A percentile compares a stretch with the other conserved stretches of the same genome.
phyloP scores from a whole-genome alignment of 2,113 vertebrate species.

The Peromyscus maniculatus region DNA sequence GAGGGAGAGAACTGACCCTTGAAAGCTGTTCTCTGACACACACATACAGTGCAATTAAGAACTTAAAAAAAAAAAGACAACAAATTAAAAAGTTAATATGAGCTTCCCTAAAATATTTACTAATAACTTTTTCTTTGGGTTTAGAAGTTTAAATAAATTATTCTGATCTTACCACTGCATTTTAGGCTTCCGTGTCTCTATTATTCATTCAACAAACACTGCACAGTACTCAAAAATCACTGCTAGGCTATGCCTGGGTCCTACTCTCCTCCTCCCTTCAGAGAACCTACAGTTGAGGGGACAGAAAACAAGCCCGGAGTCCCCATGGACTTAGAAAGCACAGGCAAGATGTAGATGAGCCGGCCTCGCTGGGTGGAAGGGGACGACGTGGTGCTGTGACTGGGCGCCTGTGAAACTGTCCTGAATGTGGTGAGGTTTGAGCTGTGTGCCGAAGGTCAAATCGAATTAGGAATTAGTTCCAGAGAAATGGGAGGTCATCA shows the following conservation, averaged over 20 bases:
- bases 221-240: background rate
- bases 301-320: background rate
- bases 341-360: background rate
- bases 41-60: background rate
- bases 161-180: background rate
- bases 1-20: background rate
- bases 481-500: background rate
- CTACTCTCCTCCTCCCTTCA: background rate
- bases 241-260: background rate
- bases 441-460: background rate
- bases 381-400: background rate
- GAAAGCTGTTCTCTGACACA: background rate
- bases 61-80: background rate
- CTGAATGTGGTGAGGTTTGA: background rate
- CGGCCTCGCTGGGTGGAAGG: background rate
- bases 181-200: background rate
- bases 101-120: conserved; percentile 19
- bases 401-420: background rate
- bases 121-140: conserved; percentile 44
- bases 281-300: background rate
- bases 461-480: background rate
- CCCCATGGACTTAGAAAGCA: background rate
- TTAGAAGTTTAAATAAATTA: conserved; percentile 21
- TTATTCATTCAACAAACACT: conserved; percentile 19
- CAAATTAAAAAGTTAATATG: background rate